Base-by-base conservation (phyloP, 2,888 invertebrate species). In the Pseudeuparius sepicola region DNA sequence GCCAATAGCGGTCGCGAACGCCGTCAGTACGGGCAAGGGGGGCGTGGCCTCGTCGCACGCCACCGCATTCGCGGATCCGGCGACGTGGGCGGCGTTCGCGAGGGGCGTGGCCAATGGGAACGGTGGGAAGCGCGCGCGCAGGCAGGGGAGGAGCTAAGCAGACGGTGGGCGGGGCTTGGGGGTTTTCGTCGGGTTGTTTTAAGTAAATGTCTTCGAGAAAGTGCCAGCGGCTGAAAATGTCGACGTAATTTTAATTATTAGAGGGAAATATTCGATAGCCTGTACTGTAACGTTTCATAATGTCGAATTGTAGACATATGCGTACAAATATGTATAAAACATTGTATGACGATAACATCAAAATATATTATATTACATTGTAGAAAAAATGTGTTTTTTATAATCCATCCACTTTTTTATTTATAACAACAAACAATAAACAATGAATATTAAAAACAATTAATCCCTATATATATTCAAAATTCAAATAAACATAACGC, bases 41-140 rank as follows among this genome's bases (percentile, higher is more conserved):
- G 80, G 80, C 2, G 73, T 79, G 2, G 80, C 80, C 7, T 75
- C 72, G 37, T 79, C 79, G 44, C 77, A 80, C 44, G 80, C 81
- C 1, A 78, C 78, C 1, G 76, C 79, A 1, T 80, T 78, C 51
- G 79, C 78, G 3, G 70, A 70, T 28, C 70, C 75, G 2, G 56
- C 54, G 38, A 42, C 57, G 60, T 71, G 52, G 59, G 65, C 39
- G 62, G 54, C 61, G 51, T 42, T 60, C n/a, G 7, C n/a, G 20
- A 20, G 20, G n/a, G 20, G n/a, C n/a, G 6, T 20, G n/a, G n/a
- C n/a, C n/a, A n/a, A n/a, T n/a, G n/a, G n/a, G n/a, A n/a, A n/a
- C n/a, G 20, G 20, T 6, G 7, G 20, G 20, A 20, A 20, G 20
- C 6, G 20, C n/a, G n/a, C 20, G 6, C 20, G 20, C n/a, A 20